Evolutionary conservation across 2,888 invertebrate species (phyloP).

Genomic region (Clusia tigrina): DNA sequence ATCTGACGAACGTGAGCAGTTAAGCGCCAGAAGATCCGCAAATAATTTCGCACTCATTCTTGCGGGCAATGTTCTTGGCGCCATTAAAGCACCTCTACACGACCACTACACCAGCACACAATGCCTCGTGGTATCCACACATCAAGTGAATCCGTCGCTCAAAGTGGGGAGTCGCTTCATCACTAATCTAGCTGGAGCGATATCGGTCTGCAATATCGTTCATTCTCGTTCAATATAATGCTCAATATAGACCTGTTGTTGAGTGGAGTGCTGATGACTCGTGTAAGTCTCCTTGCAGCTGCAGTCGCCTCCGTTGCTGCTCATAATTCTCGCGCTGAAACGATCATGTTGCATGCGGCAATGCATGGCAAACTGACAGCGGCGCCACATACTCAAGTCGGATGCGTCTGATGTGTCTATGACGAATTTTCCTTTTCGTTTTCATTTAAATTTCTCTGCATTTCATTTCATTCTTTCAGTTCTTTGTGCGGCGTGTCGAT

Average conservation of each 20-base stretch:
- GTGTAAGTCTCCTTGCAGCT: background rate
- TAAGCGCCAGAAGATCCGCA: constrained; percentile 1
- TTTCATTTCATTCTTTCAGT: too few species aligned
- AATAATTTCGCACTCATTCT: constrained; percentile 3
- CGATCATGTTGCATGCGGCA: background rate
- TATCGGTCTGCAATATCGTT: too few species aligned
- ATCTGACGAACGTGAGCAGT: background rate
- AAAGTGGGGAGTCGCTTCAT: too few species aligned
- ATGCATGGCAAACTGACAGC: background rate
- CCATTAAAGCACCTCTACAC: background rate
- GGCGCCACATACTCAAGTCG: background rate
- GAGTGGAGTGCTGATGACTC: too few species aligned
- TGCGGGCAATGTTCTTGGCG: background rate
- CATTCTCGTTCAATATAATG: too few species aligned
- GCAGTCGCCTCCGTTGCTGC: background rate
- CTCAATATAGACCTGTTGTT: too few species aligned
- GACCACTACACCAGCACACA: background rate
- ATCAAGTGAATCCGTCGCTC: too few species aligned
- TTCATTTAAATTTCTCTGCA: background rate
- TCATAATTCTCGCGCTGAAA: constrained; percentile 2
- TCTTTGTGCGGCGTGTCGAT: background rate
- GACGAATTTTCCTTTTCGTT: background rate
- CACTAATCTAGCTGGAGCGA: too few species aligned
- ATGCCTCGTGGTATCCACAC: too few species aligned
- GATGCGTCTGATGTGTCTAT: background rate